Evolutionary conservation across 2,113 vertebrate genomes (phyloP), one percentile per base, ranked within the genome.

Genomic region (Poecile atricapillus): DNA sequence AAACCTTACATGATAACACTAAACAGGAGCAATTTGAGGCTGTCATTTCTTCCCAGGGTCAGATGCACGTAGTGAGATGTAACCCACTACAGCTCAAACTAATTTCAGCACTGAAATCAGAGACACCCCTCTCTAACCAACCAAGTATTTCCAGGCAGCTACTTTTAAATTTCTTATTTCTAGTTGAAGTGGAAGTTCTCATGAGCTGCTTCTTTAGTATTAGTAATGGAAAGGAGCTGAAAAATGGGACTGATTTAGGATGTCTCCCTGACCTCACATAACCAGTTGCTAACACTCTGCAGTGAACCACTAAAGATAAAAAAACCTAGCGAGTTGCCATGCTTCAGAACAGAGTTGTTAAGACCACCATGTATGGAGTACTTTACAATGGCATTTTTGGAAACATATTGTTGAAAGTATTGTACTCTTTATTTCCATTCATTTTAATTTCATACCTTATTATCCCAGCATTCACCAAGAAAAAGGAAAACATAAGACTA

Each of bases 11-110:
- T 31, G 65, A 25, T 95, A 85, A 93, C 63, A 83, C 52, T 83
- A 73, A 91, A 95, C 33, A 88, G 35, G 50, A 89, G 62, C 60
- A 87, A 79, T 89, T 95, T 94, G 58, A 71, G 78, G 68, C 73
- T 93, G 85, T 84, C 44, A 58, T 46, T 79, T 95, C 74, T 31
- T 76, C 73, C 60, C 47, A 44, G 69, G 58, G 46, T 53, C 12
- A 49, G 70, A 60, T 37, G 44, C 71, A 86, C 44, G 52, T 0
- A 83, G 82, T 14, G 64, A 95, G 77, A 83, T 35, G 37, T 60
- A 95, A 82, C 58, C 68, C 35, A 27, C 43, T 73, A 21, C 4
- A 92, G 39, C 47, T 88, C 22, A 4, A 95, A 90, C 17, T 46
- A 56, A 86, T 92, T 65, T 89, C 65, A 69, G 28, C 25, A 39